phyloP scores from a whole-genome alignment of 2,888 invertebrate genomes.

The Chalcosyrphus nemorum region DNA sequence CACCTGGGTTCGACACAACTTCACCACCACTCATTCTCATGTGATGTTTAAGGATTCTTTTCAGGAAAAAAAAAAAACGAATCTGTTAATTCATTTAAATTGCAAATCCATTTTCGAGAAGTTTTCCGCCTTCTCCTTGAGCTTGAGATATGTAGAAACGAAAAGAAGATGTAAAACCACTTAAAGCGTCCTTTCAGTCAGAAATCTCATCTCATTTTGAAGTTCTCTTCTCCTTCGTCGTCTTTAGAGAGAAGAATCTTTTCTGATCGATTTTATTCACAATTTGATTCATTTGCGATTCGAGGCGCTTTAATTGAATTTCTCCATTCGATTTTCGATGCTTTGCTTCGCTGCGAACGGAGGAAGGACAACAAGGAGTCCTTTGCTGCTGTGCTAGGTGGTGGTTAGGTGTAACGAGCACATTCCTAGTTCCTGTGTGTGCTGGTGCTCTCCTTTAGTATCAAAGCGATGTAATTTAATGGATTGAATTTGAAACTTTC shows the following conservation, averaged over 20 bases:
- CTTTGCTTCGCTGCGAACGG: constrained; percentile 14
- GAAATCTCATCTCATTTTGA: constrained; percentile 20
- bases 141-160: neutral
- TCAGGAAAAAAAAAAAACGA: too few relatives aligned
- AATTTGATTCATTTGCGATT: constrained; percentile 71
- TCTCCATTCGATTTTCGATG: constrained; percentile 50
- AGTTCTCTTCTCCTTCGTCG: neutral
- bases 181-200: constrained; percentile 37
- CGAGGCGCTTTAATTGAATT: constrained; percentile 70
- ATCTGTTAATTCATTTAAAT: constrained; percentile 62
- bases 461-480: constrained; percentile 72
- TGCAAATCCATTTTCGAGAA: constrained; percentile 32
- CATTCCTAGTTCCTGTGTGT: constrained; percentile 6
- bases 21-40: neutral
- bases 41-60: constrained; percentile 6
- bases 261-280: constrained; percentile 70
- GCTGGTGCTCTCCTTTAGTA: constrained; percentile 34
- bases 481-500: constrained; percentile 71
- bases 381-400: too few relatives aligned
- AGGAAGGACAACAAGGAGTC: neutral
- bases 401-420: neutral
- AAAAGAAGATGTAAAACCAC: constrained; percentile 14
- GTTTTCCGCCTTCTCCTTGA: neutral
- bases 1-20: constrained; percentile 20
- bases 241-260: neutral